These are phyloP conservation scores for Mythimna pallens DNA, from an alignment of 2,888 invertebrate genomes.

Conservation along the genomic window DNA sequence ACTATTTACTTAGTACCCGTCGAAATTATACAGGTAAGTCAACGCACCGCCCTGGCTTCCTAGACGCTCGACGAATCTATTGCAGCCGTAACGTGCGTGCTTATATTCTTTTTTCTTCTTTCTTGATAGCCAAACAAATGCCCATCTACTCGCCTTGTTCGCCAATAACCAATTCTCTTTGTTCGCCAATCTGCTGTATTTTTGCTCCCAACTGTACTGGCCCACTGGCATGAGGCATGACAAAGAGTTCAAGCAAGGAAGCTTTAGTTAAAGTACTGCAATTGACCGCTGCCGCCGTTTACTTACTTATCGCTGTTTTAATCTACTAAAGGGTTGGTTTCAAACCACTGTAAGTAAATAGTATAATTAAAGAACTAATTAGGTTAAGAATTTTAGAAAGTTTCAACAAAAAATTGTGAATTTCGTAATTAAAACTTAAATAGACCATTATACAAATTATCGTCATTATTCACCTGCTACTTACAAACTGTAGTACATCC, in stretches of 20 bases:
- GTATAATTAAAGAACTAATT: background rate
- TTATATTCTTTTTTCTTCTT: too few species aligned
- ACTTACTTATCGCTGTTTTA: constrained; percentile 22
- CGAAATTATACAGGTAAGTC: background rate
- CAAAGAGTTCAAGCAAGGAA: constrained; percentile 51
- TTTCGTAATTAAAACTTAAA: constrained; percentile 45
- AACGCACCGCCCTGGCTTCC: background rate
- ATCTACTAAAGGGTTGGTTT: too few species aligned
- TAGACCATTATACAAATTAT: constrained; percentile 50
- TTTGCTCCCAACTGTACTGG: constrained; percentile 28
- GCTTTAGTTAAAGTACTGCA: constrained; percentile 52
- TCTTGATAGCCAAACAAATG: constrained; percentile 73
- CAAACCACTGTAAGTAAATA: too few species aligned
- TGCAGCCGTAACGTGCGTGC: constrained; percentile 25
- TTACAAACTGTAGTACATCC: constrained; percentile 44
- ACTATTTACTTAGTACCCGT: too few species aligned
- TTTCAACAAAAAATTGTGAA: constrained; percentile 13
- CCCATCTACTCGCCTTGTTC: constrained; percentile 70
- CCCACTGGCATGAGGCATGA: constrained; percentile 27
- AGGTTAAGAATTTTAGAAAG: background rate
- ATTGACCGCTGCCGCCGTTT: constrained; percentile 38
- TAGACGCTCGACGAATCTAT: constrained; percentile 31
- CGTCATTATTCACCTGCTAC: constrained; percentile 45
- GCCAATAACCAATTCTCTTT: constrained; percentile 73
- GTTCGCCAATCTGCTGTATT: constrained; percentile 71